Conservation (phyloP, 2,113 vertebrate species). For the Gila orcuttii region DNA sequence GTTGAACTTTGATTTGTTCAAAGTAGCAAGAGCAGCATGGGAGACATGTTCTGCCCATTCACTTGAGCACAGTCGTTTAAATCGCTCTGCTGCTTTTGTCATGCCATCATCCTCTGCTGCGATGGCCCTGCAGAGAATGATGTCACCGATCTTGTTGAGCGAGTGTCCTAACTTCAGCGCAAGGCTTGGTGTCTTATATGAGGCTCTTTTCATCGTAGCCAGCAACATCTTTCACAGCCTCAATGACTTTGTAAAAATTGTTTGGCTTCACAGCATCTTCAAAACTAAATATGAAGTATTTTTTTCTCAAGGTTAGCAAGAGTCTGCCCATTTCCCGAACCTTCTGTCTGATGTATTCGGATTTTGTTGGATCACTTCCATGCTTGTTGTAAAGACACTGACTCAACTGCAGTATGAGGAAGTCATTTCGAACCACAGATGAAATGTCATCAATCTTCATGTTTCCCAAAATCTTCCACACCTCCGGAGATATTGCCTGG, state of each 20-base stretch:
- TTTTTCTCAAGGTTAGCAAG: conserved; percentile 32
- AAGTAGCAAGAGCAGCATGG: background rate
- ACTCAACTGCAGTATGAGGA: conserved; percentile 52
- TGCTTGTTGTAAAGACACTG: conserved; percentile 37
- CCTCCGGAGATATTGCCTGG: conserved; percentile 16
- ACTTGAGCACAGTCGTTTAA: too few species aligned
- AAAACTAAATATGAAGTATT: conserved; percentile 41
- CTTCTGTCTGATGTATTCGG: background rate
- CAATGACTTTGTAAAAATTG: conserved; percentile 53
- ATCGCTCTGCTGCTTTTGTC: too few species aligned
- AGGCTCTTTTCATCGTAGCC: conserved; percentile 25
- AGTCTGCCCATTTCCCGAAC: conserved; percentile 53
- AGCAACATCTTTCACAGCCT: conserved; percentile 40
- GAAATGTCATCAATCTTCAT: background rate
- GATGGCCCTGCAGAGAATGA: conserved; percentile 54
- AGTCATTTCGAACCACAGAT: conserved; percentile 42
- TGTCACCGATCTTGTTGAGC: conserved; percentile 44
- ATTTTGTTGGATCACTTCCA: background rate
- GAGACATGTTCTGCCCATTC: too few species aligned
- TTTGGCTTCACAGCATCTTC: conserved; percentile 58
- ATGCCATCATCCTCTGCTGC: background rate
- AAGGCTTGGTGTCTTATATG: background rate
- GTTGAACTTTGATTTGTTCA: conserved; percentile 7
- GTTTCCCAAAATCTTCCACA: conserved; percentile 45
- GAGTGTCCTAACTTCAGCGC: background rate